Evolutionary conservation across 2,113 vertebrate genomes (phyloP).

Genomic region (Corynorhinus townsendii): DNA sequence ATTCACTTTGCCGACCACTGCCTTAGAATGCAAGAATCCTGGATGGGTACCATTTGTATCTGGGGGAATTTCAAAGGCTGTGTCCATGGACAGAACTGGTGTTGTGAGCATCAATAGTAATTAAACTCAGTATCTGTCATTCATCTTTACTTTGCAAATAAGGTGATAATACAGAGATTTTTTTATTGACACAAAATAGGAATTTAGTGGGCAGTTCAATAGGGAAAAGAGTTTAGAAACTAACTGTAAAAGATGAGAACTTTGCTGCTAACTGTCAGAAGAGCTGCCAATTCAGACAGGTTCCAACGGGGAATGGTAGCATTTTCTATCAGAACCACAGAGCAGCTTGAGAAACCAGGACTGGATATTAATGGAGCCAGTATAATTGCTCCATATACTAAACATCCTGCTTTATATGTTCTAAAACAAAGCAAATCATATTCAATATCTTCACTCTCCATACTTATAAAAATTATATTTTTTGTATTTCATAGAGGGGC

Average conservation of each 20-base stretch:
- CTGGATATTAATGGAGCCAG: slow-evolving; percentile 19
- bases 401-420: not conserved
- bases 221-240: slow-evolving; percentile 21
- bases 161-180: slow-evolving; percentile 29
- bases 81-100: not conserved
- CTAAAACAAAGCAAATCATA: slow-evolving; percentile 3
- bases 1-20: too few species aligned
- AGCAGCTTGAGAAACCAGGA: not conserved
- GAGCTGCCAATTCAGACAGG: slow-evolving; percentile 36
- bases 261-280: slow-evolving; percentile 46
- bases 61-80: not conserved
- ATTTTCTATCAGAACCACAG: slow-evolving; percentile 20
- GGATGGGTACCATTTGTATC: not conserved
- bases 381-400: not conserved
- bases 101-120: not conserved
- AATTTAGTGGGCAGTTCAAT: slow-evolving; percentile 39
- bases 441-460: not conserved
- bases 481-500: not conserved
- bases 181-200: slow-evolving; percentile 32
- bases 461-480: not conserved
- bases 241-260: slow-evolving; percentile 15
- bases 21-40: not conserved
- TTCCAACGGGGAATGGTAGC: slow-evolving; percentile 27
- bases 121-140: slow-evolving; percentile 42
- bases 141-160: slow-evolving; percentile 50